Conservation (phyloP, 2,888 invertebrate species). For the Limnephilus lunatus region DNA sequence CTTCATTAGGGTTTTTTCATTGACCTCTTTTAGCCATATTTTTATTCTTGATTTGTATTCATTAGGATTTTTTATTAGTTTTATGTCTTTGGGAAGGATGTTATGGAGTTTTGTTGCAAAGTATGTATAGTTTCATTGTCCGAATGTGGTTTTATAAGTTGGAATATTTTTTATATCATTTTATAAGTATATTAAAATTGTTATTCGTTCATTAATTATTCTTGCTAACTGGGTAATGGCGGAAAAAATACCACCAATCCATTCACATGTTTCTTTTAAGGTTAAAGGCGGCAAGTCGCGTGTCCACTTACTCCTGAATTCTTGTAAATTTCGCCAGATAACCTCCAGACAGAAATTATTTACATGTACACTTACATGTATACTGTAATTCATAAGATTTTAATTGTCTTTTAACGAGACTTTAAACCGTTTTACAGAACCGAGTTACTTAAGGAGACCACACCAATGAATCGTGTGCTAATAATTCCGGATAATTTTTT, state of each 20-base stretch:
- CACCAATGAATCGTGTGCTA: not conserved
- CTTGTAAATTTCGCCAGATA: not conserved
- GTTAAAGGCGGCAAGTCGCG: not conserved
- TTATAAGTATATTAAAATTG: not conserved
- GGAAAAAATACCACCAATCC: not conserved
- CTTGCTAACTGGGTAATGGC: not conserved
- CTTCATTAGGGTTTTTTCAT: too few relatives aligned
- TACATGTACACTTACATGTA: not conserved
- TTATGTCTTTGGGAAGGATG: too few relatives aligned
- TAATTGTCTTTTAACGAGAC: slow-evolving; percentile 30
- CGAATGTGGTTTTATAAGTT: too few relatives aligned
- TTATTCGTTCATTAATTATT: not conserved
- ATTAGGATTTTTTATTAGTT: too few relatives aligned
- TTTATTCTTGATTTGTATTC: too few relatives aligned
- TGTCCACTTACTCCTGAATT: not conserved
- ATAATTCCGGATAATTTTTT: not conserved
- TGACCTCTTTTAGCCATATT: too few relatives aligned
- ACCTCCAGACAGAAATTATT: not conserved
- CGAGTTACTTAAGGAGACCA: not conserved
- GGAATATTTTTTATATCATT: too few relatives aligned
- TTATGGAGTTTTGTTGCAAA: too few relatives aligned
- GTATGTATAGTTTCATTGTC: too few relatives aligned
- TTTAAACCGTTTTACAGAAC: slow-evolving; percentile 3
- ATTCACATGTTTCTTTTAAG: not conserved
- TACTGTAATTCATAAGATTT: not conserved